Base-by-base conservation (phyloP, 2,113 vertebrate species). In the Erinaceus europaeus region DNA sequence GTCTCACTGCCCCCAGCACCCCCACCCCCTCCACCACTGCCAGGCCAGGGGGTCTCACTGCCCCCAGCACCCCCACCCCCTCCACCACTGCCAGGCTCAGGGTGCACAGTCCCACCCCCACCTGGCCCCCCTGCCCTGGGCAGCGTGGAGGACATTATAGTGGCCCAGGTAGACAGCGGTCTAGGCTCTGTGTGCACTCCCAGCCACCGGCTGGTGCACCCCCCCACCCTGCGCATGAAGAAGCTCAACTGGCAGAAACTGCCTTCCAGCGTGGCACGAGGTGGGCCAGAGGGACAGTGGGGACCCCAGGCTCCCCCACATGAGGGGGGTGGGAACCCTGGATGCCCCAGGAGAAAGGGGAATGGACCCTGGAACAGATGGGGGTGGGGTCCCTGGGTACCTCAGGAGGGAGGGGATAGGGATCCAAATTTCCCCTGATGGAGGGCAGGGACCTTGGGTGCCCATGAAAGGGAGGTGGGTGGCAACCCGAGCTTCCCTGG, bases 191-290 rank as follows among this genome's bases (percentile, higher is more conserved):
- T 48, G 13, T 91, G 94, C 53, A 29, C 91, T 21, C 93, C 95
- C 27, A 90, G 95, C 10, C 69, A 6, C 85, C 98, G 96, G 89
- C 68, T 94, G 0, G 91, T 94, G 81, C 97, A 97, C 61, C 97
- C 96, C 0, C 99, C 99, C 61, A 98, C 98, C 0, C 80, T 98
- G 86, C 97, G 98, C 91, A 99, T 99, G 99, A 99, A 99, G 93
- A 99, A 99, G 75, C 97, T 99, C 65, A 99, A 99, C 96, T 99
- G 99, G 99, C 99, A 99, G 97, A 99, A 99, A 90, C 97, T 99
- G 42, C 97, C 97, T 0, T 96, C 98, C 80, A 98, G 95, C 0
- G 90, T 98, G 12, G 97, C 98, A 10, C 97, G 96, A 86, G 98
- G 99, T 57, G n/a, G n/a, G n/a, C n/a, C n/a, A n/a, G n/a, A n/a